Base-by-base conservation (phyloP, 2,888 invertebrate species). In the Hydraecia micacea region DNA sequence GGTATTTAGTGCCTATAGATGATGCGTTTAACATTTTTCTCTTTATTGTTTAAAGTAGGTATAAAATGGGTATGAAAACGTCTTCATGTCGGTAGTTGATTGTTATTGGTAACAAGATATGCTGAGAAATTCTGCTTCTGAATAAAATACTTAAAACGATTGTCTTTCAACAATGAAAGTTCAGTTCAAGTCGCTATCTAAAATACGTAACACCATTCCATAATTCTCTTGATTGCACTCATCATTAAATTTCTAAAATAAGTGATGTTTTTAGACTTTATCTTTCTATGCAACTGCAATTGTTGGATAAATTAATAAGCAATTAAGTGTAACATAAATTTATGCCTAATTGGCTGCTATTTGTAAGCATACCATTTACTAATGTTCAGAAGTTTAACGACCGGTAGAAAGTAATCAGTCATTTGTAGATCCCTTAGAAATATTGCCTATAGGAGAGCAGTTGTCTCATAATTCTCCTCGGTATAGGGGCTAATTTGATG, bases 401-500 rank as follows among this genome's bases (percentile, higher is more conserved):
- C 32, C 42, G 46, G 58, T 73, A 58, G 68, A 74, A 65, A 77
- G 52, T 58, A 21, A 71, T 81, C 55, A 63, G 46, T 77, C 36
- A 67, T 83, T 82, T 65, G 32, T 42, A 39, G 62, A 80, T 74
- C 73, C 71, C 72, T 80, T 78, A 72, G 66, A 72, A 77, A 66
- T 70, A 79, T 78, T 74, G 75, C 28, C 5, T 81, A 77, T 75
- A 81, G 69, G 42, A 82, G 77, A 86, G 79, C 86, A 80, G 80
- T 85, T 80, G 86, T 79, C 69, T 80, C 73, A 62, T 73, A 82
- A 80, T 85, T 82, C 85, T 88, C 88, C 63, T 77, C 88, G 85
- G 89, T 86, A 91, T 89, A 88, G 88, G 87, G 89, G 81, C 90
- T 91, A 88, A 91, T 90, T 88, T 87, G 86, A 91, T 92, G 91